Percentiles rank a stretch among this genome's conserved stretches.
phyloP scores from a whole-genome alignment of 2,113 vertebrate genomes.

The Phylloscopus whistleri region DNA sequence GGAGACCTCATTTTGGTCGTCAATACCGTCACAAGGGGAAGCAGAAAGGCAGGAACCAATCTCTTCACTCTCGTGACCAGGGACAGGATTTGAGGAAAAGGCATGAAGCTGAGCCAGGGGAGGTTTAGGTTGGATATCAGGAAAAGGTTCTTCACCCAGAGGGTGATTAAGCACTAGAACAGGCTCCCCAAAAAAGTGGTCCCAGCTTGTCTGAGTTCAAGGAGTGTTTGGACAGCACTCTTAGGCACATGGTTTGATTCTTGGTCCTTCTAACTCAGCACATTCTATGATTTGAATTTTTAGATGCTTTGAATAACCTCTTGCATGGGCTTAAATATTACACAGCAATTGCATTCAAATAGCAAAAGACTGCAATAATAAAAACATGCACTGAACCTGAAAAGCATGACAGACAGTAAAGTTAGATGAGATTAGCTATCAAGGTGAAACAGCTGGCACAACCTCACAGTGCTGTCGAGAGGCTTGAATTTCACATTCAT shows the following conservation, averaged over 20 bases:
- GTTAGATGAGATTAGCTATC: constrained; percentile 26
- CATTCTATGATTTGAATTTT: not conserved
- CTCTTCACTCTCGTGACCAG: not conserved
- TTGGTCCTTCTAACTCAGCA: not conserved
- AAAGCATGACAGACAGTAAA: not conserved
- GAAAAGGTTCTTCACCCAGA: not conserved
- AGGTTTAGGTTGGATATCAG: not conserved
- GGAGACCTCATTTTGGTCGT: not conserved
- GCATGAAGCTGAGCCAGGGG: not conserved
- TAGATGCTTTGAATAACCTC: not conserved
- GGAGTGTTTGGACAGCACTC: not conserved
- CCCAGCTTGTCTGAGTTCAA: not conserved
- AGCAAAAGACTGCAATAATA: not conserved
- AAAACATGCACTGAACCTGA: not conserved
- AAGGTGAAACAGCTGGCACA: constrained; percentile 50
- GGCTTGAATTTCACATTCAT: constrained; percentile 97
- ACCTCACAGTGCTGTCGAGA: constrained; percentile 98
- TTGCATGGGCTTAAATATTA: not conserved
- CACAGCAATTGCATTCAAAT: not conserved
- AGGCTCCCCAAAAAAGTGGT: not conserved
- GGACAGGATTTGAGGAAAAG: not conserved
- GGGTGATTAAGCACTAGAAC: not conserved
- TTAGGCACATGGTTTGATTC: not conserved
- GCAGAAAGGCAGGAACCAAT: not conserved
- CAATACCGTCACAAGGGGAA: not conserved